Percentiles rank a stretch among this genome's conserved stretches.
These are phyloP conservation scores for Tauraco hartlaubi DNA, from an alignment of 2,797 vertebrate species.

Conservation along the genomic window DNA sequence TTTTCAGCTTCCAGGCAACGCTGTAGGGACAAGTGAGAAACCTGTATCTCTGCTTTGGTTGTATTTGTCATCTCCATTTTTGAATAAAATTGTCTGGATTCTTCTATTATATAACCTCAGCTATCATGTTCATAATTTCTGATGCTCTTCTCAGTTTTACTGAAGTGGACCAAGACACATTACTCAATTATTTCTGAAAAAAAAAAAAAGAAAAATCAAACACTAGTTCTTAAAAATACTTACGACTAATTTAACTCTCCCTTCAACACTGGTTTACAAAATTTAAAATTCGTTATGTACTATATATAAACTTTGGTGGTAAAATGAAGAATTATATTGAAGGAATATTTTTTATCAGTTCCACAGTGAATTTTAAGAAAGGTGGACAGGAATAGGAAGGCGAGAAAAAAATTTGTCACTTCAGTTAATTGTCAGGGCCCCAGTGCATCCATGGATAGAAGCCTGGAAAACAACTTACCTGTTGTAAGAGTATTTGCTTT, in stretches of 20 bases:
- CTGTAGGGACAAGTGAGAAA: neutral
- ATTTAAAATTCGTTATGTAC: neutral
- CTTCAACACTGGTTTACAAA: neutral
- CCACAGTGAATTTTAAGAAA: neutral
- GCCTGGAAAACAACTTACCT: neutral
- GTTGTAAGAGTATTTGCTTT: neutral
- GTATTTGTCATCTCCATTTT: neutral
- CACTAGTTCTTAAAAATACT: neutral
- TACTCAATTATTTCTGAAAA: neutral
- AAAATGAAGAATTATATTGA: neutral
- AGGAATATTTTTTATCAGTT: neutral
- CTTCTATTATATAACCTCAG: neutral
- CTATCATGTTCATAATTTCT: neutral
- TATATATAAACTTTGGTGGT: neutral
- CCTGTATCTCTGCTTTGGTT: neutral
- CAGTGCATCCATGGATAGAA: neutral
- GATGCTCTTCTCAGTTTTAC: neutral
- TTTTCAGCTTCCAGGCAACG: neutral
- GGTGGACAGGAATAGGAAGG: accelerated
- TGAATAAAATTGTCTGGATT: neutral
- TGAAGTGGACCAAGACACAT: neutral
- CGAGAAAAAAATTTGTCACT: neutral
- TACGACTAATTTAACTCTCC: neutral
- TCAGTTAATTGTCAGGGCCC: neutral
- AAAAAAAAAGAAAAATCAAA: neutral